phyloP scores from a whole-genome alignment of 2,113 vertebrate genomes.

The Solea senegalensis region DNA sequence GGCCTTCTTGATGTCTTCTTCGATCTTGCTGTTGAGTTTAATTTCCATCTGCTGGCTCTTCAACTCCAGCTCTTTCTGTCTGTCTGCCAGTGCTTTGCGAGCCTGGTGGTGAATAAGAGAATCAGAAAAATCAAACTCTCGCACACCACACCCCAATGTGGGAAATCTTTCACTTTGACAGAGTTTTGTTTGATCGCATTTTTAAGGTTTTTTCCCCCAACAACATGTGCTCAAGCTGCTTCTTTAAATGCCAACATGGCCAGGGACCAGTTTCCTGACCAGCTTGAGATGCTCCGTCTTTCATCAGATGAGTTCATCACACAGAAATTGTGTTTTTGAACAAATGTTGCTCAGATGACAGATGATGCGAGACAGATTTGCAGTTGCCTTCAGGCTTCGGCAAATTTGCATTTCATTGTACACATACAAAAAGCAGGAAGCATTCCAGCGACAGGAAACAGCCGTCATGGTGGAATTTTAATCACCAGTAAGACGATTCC shows the following conservation, averaged over 20 bases:
- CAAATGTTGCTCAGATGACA: conserved; percentile 13
- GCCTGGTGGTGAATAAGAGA: conserved; percentile 79
- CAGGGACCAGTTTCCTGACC: background rate
- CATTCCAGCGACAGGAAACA: conserved; percentile 45
- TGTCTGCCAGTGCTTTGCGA: conserved; percentile 90
- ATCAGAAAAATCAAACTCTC: background rate
- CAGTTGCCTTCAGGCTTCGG: conserved; percentile 38
- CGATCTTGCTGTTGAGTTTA: conserved; percentile 95
- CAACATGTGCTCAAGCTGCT: background rate
- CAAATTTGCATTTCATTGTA: conserved; percentile 39
- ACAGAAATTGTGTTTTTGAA: conserved; percentile 4
- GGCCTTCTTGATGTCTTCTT: conserved; percentile 98
- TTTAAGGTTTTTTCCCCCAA: too few relatives aligned
- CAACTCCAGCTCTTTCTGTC: conserved; percentile 96
- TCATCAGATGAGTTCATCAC: conserved; percentile 22
- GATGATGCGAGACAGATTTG: conserved; percentile 44
- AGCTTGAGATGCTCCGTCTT: conserved; percentile 16
- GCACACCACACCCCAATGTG: background rate
- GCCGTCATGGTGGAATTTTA: conserved; percentile 54
- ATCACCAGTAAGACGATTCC: conserved; percentile 50
- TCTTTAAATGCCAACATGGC: background rate
- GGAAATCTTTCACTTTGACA: too few relatives aligned
- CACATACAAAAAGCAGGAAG: conserved; percentile 38
- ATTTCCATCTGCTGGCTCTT: conserved; percentile 97
- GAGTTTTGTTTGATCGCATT: too few relatives aligned